Conservation (phyloP, 2,797 vertebrate genomes). For the Merluccius polli region DNA sequence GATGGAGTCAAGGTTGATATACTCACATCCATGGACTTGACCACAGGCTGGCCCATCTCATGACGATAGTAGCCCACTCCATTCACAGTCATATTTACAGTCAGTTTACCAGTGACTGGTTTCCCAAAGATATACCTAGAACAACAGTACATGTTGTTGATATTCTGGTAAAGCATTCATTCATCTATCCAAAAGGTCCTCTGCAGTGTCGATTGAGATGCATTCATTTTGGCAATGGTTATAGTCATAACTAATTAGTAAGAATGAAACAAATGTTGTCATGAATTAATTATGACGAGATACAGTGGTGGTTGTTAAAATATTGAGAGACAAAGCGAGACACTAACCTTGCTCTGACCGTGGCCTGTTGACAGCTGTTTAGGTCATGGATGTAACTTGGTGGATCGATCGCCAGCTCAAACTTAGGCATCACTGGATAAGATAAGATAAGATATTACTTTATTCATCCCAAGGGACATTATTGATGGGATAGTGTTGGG, state of each 20-base stretch:
- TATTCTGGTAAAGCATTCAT: neutral
- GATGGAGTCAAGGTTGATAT: neutral
- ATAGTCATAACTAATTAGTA: neutral
- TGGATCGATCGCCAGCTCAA: constrained; percentile 82
- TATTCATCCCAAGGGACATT: too few species aligned
- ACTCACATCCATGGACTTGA: constrained; percentile 86
- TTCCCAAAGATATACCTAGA: constrained; percentile 92
- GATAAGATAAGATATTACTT: too few species aligned
- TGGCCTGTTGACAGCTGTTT: constrained; percentile 78
- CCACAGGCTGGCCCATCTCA: constrained; percentile 85
- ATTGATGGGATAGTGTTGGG: neutral
- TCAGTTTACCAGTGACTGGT: constrained; percentile 82
- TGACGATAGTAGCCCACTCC: constrained; percentile 92
- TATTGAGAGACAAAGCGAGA: neutral
- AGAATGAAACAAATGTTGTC: neutral
- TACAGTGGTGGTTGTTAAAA: too few species aligned
- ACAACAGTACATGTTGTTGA: neutral
- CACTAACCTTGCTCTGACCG: constrained; percentile 80
- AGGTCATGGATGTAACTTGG: constrained; percentile 84
- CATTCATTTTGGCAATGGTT: neutral
- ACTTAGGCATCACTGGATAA: constrained; percentile 82
- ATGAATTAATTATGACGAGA: neutral
- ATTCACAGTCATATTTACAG: constrained; percentile 89
- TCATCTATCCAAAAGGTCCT: neutral
- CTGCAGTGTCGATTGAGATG: neutral